Conservation (phyloP, 2,797 vertebrate species). For the Pipistrellus pygmaeus region DNA sequence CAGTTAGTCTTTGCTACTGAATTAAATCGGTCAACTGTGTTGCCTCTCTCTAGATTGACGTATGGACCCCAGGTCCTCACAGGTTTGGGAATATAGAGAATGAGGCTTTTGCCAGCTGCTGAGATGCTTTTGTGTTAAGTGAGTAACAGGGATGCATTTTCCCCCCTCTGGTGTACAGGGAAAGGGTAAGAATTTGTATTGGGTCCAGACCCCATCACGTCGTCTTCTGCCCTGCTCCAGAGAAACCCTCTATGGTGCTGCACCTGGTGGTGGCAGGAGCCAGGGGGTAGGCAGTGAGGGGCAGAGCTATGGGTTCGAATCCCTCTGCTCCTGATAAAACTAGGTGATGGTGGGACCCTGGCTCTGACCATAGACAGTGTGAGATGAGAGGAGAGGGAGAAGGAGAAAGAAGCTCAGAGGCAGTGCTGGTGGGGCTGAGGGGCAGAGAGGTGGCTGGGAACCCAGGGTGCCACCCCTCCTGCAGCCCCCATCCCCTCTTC, state of each 20-base stretch:
- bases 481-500: no score
- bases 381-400: neutral
- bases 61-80: neutral
- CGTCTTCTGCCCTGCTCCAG: neutral
- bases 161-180: neutral
- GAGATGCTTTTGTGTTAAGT: constrained; percentile 38
- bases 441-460: neutral
- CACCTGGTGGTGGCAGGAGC: neutral
- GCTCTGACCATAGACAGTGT: neutral
- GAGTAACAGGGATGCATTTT: neutral
- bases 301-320: neutral
- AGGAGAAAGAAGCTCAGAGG: neutral
- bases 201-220: neutral
- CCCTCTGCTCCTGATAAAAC: neutral
- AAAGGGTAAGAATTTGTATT: neutral
- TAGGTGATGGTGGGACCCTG: neutral
- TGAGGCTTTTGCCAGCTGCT: neutral
- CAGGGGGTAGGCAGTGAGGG: neutral
- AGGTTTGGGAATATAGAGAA: neutral
- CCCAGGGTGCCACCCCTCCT: neutral
- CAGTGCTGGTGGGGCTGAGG: neutral
- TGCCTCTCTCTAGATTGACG: neutral
- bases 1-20: neutral
- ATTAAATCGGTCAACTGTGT: neutral
- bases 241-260: constrained; percentile 12